A percentile compares a stretch with the other conserved stretches of the same genome.
Conservation (phyloP, 2,797 vertebrate genomes). For the Myotis planiceps region DNA sequence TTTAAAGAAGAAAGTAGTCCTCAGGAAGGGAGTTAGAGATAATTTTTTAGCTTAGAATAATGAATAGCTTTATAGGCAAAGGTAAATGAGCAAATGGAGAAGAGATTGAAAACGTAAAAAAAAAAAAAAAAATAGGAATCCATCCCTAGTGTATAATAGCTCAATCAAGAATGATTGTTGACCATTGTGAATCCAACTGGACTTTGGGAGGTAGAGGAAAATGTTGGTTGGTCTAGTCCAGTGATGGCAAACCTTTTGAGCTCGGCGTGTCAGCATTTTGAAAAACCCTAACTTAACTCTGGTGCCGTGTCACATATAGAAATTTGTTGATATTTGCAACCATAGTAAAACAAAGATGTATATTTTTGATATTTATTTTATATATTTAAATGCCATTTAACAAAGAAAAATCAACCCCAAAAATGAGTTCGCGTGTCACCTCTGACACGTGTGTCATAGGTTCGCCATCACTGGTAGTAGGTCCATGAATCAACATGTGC, state of each 20-base stretch:
- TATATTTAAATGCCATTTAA: too few relatives aligned
- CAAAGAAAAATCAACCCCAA: too few relatives aligned
- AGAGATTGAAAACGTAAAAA: not conserved
- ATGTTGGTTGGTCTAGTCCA: not conserved
- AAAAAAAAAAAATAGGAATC: not conserved
- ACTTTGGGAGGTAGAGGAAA: not conserved
- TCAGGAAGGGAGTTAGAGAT: not conserved
- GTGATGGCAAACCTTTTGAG: too few relatives aligned
- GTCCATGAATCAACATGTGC: not conserved
- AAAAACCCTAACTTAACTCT: too few relatives aligned
- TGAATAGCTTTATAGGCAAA: not conserved
- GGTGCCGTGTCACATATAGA: too few relatives aligned
- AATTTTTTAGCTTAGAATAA: not conserved
- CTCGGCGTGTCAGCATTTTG: too few relatives aligned
- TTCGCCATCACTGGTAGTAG: not conserved
- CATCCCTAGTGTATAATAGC: not conserved
- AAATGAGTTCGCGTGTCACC: too few relatives aligned
- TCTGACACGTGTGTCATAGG: too few relatives aligned
- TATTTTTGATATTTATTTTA: too few relatives aligned
- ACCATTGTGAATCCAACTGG: not conserved
- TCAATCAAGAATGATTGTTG: not conserved
- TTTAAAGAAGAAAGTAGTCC: not conserved
- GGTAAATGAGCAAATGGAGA: not conserved
- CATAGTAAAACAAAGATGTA: too few relatives aligned
- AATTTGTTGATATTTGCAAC: too few relatives aligned